Evolutionary conservation across 2,797 vertebrate genomes (phyloP), one percentile per base, ranked within the genome.

Genomic region (Ciconia nigra): DNA sequence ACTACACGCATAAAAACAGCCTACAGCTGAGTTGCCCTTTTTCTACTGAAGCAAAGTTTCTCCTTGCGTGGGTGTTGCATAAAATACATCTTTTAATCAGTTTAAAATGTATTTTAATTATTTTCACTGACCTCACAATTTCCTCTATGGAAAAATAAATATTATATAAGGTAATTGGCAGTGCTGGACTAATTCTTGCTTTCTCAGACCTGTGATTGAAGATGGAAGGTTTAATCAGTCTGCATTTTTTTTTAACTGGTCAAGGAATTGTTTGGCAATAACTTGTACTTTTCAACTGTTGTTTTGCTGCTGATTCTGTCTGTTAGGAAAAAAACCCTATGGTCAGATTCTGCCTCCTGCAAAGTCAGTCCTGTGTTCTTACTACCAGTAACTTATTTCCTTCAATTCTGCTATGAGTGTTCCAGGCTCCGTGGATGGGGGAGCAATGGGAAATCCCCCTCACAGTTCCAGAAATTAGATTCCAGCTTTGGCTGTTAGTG

Each of bases 1-100:
- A 33, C 67, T 92, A 41, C 67, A 42, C 69, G 61, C 51, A 90
- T 89, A 77, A 39, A 41, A 96, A 28, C 41, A 90, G 66, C 93
- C 79, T 87, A 46, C 42, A 94, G 96, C 92, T 96, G 79, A 93
- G 96, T 46, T 77, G 35, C 86, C 91, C 65, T 95, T 91, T 92
- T 92, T 44, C 72, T 77, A 58, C 77, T 44, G 92, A 89, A 96
- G 79, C 13, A 37, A 90, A 92, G 37, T 89, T 94, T 96, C 72
- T 86, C 46, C 72, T 52, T 52, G n/a, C 2, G 52, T 97, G 85
- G 73, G 70, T 77, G 37, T 93, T 95, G 81, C 54, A 74, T n/a
- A 91, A 93, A 85, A 83, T 71, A 26, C 1, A 0, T 81, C 72
- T 90, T 91, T 91, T 87, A 90, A 77, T 89, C 28, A 87, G 28